Conservation (phyloP, 2,888 invertebrate genomes). For the Stenotaenia linearis region DNA sequence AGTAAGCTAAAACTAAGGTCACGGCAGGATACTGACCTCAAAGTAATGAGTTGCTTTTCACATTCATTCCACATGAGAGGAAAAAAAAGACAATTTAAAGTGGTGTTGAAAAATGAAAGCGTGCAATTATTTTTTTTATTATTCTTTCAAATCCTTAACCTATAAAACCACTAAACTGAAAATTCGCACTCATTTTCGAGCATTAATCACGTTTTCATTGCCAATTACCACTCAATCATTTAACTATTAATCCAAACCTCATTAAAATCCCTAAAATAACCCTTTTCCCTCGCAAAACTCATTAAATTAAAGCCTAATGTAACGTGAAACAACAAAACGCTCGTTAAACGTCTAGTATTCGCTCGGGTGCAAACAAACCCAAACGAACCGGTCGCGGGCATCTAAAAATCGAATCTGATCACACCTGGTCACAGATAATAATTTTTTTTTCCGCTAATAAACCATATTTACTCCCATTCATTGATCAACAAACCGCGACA, state of each 20-base stretch:
- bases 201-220: neutral
- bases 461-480: no score
- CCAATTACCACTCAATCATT: neutral
- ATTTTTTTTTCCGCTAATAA: no score
- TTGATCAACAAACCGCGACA: no score
- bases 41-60: slow-evolving; percentile 3
- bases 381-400: no score
- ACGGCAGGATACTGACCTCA: slow-evolving; percentile 3
- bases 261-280: no score
- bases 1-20: neutral
- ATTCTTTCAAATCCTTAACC: neutral
- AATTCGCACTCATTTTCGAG: neutral
- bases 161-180: neutral
- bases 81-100: neutral
- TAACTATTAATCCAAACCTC: no score
- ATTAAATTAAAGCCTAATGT: no score
- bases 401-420: neutral
- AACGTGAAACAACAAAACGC: no score
- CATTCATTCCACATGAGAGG: slow-evolving; percentile 5
- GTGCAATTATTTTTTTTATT: neutral
- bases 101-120: slow-evolving; percentile 9
- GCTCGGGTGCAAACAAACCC: no score
- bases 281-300: no score
- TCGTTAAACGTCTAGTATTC: no score
- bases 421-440: no score